phyloP scores from a whole-genome alignment of 2,113 vertebrate species.

The Vombatus ursinus region DNA sequence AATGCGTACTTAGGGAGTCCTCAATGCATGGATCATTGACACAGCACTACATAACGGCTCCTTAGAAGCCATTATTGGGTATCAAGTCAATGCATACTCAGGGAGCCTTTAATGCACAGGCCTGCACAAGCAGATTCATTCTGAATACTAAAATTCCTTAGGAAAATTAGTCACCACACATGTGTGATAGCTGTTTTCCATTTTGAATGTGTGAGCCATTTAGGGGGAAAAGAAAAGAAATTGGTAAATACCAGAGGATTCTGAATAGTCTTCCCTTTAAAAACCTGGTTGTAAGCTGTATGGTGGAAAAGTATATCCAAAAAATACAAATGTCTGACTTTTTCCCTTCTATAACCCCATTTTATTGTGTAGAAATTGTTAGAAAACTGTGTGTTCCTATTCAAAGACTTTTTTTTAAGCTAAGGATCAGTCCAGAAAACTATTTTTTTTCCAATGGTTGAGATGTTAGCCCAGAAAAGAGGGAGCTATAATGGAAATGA shows the following conservation, averaged over 20 bases:
- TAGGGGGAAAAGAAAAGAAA: conserved; percentile 54
- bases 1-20: conserved; percentile 88
- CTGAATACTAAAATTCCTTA: conserved; percentile 86
- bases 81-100: conserved; percentile 90
- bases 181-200: conserved; percentile 73
- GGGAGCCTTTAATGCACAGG: conserved; percentile 86
- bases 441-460: conserved; percentile 31
- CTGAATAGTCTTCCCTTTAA: conserved; percentile 37
- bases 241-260: conserved; percentile 25
- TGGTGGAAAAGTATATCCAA: neutral
- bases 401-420: conserved; percentile 51
- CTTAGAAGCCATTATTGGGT: conserved; percentile 89
- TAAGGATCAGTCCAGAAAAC: conserved; percentile 41
- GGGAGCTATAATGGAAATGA: neutral
- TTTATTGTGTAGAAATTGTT: conserved; percentile 65
- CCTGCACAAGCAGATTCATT: conserved; percentile 84
- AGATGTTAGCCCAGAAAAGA: conserved; percentile 49
- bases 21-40: conserved; percentile 89
- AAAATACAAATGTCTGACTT: conserved; percentile 6
- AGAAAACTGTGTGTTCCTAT: conserved; percentile 27
- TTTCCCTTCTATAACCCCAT: conserved; percentile 32
- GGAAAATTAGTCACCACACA: conserved; percentile 83
- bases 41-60: conserved; percentile 88
- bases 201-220: conserved; percentile 73
- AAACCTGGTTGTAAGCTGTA: neutral